Percentiles rank a stretch among this genome's conserved stretches.
phyloP scores from a whole-genome alignment of 2,888 invertebrate genomes.

The Pachycephus smyrnensis region DNA sequence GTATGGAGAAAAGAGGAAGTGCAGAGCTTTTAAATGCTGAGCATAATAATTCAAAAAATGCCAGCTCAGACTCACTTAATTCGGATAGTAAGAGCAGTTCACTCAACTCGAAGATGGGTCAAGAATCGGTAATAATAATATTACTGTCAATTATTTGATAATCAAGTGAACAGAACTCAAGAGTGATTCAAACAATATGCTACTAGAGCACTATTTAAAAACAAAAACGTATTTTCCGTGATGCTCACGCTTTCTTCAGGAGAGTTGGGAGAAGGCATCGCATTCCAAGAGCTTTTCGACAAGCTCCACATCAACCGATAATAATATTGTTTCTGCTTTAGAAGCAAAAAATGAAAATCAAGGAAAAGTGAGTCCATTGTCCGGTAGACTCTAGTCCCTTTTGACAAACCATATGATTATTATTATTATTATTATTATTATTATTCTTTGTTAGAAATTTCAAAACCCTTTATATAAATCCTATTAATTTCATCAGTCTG shows the following conservation, averaged over 20 bases:
- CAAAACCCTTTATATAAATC: not conserved
- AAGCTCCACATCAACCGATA: slow-evolving; percentile 75
- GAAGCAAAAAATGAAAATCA: slow-evolving; percentile 68
- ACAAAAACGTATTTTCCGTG: not conserved
- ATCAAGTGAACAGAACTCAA: slow-evolving; percentile 20
- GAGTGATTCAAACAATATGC: slow-evolving; percentile 8
- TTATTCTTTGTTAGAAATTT: not conserved
- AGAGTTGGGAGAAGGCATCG: slow-evolving; percentile 73
- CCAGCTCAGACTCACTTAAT: slow-evolving; percentile 84
- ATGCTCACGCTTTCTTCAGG: slow-evolving; percentile 62
- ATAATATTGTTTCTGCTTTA: slow-evolving; percentile 71
- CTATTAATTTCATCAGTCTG: not conserved
- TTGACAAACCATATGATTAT: not conserved
- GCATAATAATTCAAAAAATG: slow-evolving; percentile 78
- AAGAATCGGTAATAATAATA: slow-evolving; percentile 78
- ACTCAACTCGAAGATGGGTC: slow-evolving; percentile 85
- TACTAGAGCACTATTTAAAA: slow-evolving; percentile 46
- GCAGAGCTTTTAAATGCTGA: slow-evolving; percentile 76
- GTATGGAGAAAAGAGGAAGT: slow-evolving; percentile 77
- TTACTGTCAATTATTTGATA: slow-evolving; percentile 24
- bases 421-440: not conserved
- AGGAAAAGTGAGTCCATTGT: slow-evolving; percentile 58
- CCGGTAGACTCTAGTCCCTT: not conserved
- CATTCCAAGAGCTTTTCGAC: slow-evolving; percentile 75
- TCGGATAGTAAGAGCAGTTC: slow-evolving; percentile 89